phyloP scores from a whole-genome alignment of 2,797 vertebrate species.

The Acipenser ruthenus region DNA sequence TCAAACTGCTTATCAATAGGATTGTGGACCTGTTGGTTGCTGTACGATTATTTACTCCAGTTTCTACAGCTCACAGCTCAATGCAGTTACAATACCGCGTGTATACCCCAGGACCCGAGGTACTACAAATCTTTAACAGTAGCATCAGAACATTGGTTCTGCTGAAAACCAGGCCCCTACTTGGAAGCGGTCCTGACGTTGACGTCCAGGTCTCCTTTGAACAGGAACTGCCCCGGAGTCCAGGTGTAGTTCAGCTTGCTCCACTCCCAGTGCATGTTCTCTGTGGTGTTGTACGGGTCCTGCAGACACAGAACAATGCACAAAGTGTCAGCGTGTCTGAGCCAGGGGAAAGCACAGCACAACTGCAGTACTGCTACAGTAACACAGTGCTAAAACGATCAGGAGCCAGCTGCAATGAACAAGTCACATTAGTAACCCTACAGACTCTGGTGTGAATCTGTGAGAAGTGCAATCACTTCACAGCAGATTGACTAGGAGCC shows the following conservation, averaged over 20 bases:
- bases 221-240: conserved; percentile 87
- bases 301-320: conserved; percentile 33
- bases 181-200: conserved; percentile 96
- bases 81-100: neutral
- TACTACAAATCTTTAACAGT: neutral
- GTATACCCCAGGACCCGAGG: no score
- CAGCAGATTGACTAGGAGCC: no score
- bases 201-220: conserved; percentile 87
- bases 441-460: no score
- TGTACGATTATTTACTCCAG: neutral
- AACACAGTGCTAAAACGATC: no score
- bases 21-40: no score
- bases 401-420: no score
- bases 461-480: no score
- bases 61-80: neutral
- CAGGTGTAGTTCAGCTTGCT: conserved; percentile 83
- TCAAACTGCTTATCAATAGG: no score
- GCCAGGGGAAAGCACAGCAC: no score
- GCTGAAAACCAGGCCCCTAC: conserved; percentile 46
- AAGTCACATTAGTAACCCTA: no score
- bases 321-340: neutral
- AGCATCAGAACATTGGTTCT: conserved; percentile 2
- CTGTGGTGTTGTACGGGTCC: conserved; percentile 98
- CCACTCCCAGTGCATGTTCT: conserved; percentile 99
- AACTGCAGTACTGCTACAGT: no score